A percentile compares a stretch with the other conserved stretches of the same genome.
Conservation (phyloP, 2,797 vertebrate species). For the Lemur catta region DNA sequence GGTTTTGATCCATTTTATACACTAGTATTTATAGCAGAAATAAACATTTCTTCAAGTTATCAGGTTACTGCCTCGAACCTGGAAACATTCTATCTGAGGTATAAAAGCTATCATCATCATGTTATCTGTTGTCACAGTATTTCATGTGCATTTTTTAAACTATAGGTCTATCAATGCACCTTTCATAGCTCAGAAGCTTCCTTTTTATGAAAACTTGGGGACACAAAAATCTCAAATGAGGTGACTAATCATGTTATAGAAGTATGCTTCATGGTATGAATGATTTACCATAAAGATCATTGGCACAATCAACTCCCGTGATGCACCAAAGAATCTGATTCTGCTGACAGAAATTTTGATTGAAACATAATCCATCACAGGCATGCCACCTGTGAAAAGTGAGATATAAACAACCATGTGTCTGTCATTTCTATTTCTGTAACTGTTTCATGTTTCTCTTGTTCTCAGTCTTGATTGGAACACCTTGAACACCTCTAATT, state of each 20-base stretch:
- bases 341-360: neutral
- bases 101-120: neutral
- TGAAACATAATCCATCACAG: neutral
- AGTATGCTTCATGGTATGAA: neutral
- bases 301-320: neutral
- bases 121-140: neutral
- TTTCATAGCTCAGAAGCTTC: neutral
- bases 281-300: neutral
- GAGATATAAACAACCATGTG: neutral
- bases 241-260: neutral
- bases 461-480: conserved; percentile 25
- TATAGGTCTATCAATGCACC: too few species aligned
- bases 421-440: neutral
- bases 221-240: neutral
- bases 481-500: neutral
- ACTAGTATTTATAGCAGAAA: neutral
- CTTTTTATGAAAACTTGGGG: neutral
- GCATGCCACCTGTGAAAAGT: neutral
- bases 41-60: conserved; percentile 35
- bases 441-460: neutral
- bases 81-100: neutral
- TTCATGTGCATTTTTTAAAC: neutral
- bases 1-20: neutral
- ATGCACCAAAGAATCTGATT: neutral
- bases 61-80: neutral